Percentiles rank a stretch among this genome's conserved stretches.
phyloP scores from a whole-genome alignment of 1,140 invertebrate genomes.

The Aphelinus certus region DNA sequence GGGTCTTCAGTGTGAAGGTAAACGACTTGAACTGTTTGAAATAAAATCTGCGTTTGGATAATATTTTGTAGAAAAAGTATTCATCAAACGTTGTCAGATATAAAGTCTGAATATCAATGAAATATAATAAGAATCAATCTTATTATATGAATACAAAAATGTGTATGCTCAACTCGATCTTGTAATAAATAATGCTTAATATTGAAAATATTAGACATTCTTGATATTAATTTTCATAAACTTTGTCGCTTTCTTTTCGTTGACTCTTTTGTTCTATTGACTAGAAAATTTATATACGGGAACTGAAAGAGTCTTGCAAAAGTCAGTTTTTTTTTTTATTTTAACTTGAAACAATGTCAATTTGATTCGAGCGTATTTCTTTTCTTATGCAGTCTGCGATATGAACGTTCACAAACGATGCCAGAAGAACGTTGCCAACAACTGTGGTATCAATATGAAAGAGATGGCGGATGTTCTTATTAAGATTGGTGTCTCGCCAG shows the following conservation, averaged over 20 bases:
- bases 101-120: too few relatives aligned
- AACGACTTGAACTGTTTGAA: conserved; percentile 30
- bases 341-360: too few relatives aligned
- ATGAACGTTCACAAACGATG: conserved; percentile 99
- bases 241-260: too few relatives aligned
- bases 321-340: too few relatives aligned
- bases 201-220: too few relatives aligned
- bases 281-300: background rate
- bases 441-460: conserved; percentile 98
- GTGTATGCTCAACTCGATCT: too few relatives aligned
- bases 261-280: background rate
- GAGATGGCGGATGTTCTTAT: conserved; percentile 92
- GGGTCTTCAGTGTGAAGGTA: conserved; percentile 96
- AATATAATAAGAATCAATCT: too few relatives aligned
- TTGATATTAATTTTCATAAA: too few relatives aligned
- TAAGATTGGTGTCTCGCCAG: conserved; percentile 91
- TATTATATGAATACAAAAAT: too few relatives aligned
- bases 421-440: conserved; percentile 99
- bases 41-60: too few relatives aligned
- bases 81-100: background rate
- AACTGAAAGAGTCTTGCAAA: background rate
- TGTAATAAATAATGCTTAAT: too few relatives aligned
- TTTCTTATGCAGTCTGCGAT: conserved; percentile 78
- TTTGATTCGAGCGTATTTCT: background rate
- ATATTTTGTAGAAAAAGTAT: background rate